These are phyloP conservation scores for Drosophila serrata DNA, from an alignment of 1,140 invertebrate species.

Conservation along the genomic window DNA sequence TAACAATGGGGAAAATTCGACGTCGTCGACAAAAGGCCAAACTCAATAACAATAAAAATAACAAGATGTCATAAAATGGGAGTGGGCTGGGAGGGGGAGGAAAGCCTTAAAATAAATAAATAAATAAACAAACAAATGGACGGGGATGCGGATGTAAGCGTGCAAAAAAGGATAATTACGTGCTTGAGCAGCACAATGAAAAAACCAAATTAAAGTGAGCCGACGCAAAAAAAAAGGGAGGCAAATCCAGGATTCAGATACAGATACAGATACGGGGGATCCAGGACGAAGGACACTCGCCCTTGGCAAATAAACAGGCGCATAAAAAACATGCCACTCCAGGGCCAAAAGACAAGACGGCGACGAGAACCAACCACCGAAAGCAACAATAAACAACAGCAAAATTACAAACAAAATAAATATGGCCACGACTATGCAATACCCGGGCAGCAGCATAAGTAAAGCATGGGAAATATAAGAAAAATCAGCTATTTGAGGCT, in stretches of 20 bases:
- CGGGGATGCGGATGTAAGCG: slow-evolving; percentile 18
- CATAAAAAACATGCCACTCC: slow-evolving; percentile 43
- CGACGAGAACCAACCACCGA: slow-evolving; percentile 48
- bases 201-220: slow-evolving; percentile 69
- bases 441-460: not conserved
- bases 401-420: not conserved
- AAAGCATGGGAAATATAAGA: not conserved
- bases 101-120: slow-evolving; percentile 41
- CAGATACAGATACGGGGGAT: slow-evolving; percentile 3
- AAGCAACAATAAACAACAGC: not conserved
- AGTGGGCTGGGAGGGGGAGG: slow-evolving; percentile 14
- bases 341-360: slow-evolving; percentile 28
- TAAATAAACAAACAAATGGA: slow-evolving; percentile 43
- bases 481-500: not conserved
- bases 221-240: not conserved
- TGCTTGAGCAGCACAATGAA: slow-evolving; percentile 64
- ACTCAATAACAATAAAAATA: slow-evolving; percentile 82
- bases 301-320: slow-evolving; percentile 60
- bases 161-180: slow-evolving; percentile 77
- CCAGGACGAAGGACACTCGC: slow-evolving; percentile 10
- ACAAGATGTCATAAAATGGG: slow-evolving; percentile 77
- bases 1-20: slow-evolving; percentile 46
- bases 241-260: not conserved
- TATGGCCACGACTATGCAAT: not conserved
- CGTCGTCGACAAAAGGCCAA: slow-evolving; percentile 63